Percentiles rank a stretch among this genome's conserved stretches.
These are phyloP conservation scores for Vulpes lagopus DNA, from an alignment of 2,113 vertebrate species.

Conservation along the genomic window DNA sequence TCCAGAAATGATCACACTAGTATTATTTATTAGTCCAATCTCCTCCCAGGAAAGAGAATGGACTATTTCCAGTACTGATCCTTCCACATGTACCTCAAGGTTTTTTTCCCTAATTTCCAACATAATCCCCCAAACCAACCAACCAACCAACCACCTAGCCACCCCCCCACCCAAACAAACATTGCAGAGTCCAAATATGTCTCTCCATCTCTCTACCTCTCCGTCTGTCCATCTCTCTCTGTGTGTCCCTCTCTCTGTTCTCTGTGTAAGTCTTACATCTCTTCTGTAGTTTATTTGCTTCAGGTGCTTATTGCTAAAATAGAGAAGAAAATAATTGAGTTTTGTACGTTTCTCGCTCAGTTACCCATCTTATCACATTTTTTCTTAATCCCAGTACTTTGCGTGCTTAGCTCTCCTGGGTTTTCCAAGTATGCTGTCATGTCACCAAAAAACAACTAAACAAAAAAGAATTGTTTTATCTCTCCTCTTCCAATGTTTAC, in stretches of 20 bases:
- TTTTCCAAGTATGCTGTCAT: background rate
- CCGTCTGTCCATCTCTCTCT: background rate
- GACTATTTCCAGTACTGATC: no score
- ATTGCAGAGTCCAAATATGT: background rate
- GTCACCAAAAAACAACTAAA: background rate
- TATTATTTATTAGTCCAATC: rapidly evolving
- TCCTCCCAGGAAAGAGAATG: background rate
- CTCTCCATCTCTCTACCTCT: background rate
- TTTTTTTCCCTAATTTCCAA: background rate
- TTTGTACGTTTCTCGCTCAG: background rate
- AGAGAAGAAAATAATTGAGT: background rate
- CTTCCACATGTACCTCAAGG: background rate
- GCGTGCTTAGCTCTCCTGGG: background rate
- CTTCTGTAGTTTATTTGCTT: background rate
- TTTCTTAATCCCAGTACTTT: background rate
- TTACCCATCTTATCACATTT: background rate
- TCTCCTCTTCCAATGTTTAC: background rate
- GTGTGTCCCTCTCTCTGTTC: background rate
- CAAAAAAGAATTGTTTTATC: background rate
- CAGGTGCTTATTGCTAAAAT: background rate
- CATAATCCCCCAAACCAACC: background rate
- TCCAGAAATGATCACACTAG: background rate
- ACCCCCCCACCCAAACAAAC: background rate
- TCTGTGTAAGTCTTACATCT: rapidly evolving
- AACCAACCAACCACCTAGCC: background rate